Conservation (phyloP, 1,140 invertebrate species). For the Tetramorium parvispinum region DNA sequence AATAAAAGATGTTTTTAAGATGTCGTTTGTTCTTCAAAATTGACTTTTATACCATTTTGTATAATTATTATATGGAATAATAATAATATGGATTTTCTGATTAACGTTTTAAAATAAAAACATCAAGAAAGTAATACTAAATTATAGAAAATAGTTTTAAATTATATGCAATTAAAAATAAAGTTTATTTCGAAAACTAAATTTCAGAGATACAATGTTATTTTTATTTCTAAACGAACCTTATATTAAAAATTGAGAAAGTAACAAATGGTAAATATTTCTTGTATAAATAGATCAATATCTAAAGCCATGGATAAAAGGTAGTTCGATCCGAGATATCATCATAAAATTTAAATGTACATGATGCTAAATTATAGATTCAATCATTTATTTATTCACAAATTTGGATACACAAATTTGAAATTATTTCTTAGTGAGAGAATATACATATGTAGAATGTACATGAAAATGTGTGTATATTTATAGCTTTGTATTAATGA, state of each 20-base stretch:
- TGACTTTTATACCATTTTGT: not conserved
- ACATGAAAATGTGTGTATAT: not conserved
- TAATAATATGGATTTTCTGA: not conserved
- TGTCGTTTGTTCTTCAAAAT: not conserved
- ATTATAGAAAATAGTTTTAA: not conserved
- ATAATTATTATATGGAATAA: not conserved
- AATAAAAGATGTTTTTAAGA: no score
- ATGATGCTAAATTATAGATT: not conserved
- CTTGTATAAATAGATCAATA: not conserved
- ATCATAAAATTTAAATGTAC: not conserved
- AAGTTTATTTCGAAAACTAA: not conserved
- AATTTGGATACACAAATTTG: not conserved
- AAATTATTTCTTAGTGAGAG: not conserved
- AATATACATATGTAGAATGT: not conserved
- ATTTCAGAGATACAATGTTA: not conserved
- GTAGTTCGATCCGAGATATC: not conserved
- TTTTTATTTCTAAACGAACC: not conserved
- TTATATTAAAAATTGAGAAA: not conserved
- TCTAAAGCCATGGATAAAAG: not conserved
- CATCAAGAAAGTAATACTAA: not conserved
- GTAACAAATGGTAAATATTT: not conserved
- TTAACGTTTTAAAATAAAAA: not conserved
- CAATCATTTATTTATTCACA: not conserved
- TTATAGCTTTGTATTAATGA: conserved; percentile 31
- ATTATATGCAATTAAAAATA: not conserved